phyloP scores from a whole-genome alignment of 2,888 invertebrate genomes.

The Baronia brevicornis region DNA sequence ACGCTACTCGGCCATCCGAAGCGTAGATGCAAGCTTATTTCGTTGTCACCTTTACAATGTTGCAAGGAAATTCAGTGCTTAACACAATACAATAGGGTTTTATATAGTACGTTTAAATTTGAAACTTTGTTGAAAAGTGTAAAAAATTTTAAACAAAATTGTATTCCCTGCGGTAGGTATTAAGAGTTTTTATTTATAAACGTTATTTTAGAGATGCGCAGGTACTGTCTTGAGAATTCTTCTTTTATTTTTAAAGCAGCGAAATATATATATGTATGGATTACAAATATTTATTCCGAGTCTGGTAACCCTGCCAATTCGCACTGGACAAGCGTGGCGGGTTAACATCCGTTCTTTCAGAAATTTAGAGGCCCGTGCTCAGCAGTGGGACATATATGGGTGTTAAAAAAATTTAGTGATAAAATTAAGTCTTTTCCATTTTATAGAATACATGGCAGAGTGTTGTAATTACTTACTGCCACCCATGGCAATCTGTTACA shows the following conservation, averaged over 20 bases:
- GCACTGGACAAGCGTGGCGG: too few relatives aligned
- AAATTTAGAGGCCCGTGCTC: too few relatives aligned
- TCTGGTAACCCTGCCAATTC: not conserved
- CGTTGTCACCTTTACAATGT: conserved; percentile 9
- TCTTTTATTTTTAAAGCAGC: not conserved
- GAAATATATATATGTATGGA: too few relatives aligned
- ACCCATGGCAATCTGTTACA: too few relatives aligned
- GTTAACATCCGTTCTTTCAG: too few relatives aligned
- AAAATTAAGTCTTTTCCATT: too few relatives aligned
- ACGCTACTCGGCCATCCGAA: too few relatives aligned
- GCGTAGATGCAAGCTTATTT: conserved; percentile 15
- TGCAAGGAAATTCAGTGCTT: conserved; percentile 2
- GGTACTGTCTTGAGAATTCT: not conserved
- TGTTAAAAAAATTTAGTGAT: too few relatives aligned
- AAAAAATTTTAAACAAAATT: conserved; percentile 15
- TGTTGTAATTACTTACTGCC: too few relatives aligned
- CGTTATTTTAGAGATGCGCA: conserved; percentile 9
- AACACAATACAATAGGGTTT: not conserved
- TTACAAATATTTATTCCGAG: not conserved
- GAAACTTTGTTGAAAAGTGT: conserved; percentile 1
- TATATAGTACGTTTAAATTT: conserved; percentile 1
- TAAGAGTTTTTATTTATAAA: conserved; percentile 13
- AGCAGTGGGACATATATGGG: too few relatives aligned
- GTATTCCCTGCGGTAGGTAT: conserved; percentile 15
- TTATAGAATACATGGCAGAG: too few relatives aligned